These are phyloP conservation scores for Geophilus truncorum DNA, from an alignment of 2,888 invertebrate genomes.

Conservation along the genomic window DNA sequence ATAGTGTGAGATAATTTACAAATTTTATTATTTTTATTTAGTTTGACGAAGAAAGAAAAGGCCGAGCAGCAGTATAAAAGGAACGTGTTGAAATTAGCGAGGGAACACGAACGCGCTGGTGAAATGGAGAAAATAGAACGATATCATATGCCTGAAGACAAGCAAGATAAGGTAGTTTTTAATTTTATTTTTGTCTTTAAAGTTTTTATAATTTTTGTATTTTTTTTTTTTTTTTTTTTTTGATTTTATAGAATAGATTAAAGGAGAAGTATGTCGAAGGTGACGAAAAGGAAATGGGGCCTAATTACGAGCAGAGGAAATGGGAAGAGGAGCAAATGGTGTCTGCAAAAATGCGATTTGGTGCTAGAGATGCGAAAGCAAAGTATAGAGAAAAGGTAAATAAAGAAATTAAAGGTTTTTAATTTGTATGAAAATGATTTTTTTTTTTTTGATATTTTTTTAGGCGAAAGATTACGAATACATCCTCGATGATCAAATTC, in stretches of 20 bases:
- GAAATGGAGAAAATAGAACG: constrained; percentile 88
- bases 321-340: constrained; percentile 98
- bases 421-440: background rate
- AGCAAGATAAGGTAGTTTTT: constrained; percentile 40
- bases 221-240: background rate
- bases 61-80: constrained; percentile 84
- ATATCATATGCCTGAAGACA: constrained; percentile 86
- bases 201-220: background rate
- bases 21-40: constrained; percentile 46
- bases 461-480: constrained; percentile 74
- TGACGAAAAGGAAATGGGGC: constrained; percentile 70
- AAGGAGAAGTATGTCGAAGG: constrained; percentile 67
- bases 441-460: constrained; percentile 37
- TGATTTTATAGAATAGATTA: constrained; percentile 6
- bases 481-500: constrained; percentile 91
- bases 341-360: constrained; percentile 86
- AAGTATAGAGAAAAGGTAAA: constrained; percentile 53
- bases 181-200: too few species aligned
- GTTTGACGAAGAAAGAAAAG: constrained; percentile 79
- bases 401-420: constrained; percentile 39
- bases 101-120: constrained; percentile 90
- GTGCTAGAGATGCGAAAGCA: constrained; percentile 72
- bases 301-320: constrained; percentile 63
- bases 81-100: constrained; percentile 79
- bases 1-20: constrained; percentile 11